Base-by-base conservation (phyloP, 2,888 invertebrate species). In the Apamea monoglypha region DNA sequence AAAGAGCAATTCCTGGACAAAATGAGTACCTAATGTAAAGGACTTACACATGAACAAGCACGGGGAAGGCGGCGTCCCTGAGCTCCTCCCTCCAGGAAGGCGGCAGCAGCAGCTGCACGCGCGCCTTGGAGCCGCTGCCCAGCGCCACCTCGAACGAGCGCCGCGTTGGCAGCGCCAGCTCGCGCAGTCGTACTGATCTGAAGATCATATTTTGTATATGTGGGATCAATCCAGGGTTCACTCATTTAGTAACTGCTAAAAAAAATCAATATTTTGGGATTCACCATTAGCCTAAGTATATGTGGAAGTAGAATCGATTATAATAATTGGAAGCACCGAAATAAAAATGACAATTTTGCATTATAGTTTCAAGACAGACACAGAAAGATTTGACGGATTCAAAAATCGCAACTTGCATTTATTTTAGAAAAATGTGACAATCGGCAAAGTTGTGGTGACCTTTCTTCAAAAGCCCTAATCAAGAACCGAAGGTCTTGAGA, bases 71-170 rank as follows among this genome's bases (percentile, higher is more conserved):
- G 67, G 98, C 98, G 94, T 98, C 98, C 61, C 98, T 97, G 66
- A 98, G 97, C 94, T 98, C 98, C 92, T 98, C 98, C 64, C 98
- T 97, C 98, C 99, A 98, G 80, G 98, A 98, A 0, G 99, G 99
- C 47, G 99, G 99, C 90, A 99, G 96, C 75, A 98, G 96, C 85
- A 99, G 96, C 95, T 99, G 98, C 70, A 99, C 99, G 93, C 98
- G 98, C n/a, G 99, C 99, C 92, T 97, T 97, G 93, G 98, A 98
- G 78, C 99, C 99, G 94, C 98, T 98, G 78, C 98, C 98, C 91
- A 99, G 97, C 90, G 98, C 98, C 92, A 99, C 98, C 97, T 99
- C 98, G 92, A 99, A 98, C 91, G 98, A 98, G 91, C 98, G 97
- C 91, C 98, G 97, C 88, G 97, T 98, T 68, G 99, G 99, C 93